These are phyloP conservation scores for Dynastes hyllus DNA, from an alignment of 2,888 invertebrate species.

Conservation along the genomic window DNA sequence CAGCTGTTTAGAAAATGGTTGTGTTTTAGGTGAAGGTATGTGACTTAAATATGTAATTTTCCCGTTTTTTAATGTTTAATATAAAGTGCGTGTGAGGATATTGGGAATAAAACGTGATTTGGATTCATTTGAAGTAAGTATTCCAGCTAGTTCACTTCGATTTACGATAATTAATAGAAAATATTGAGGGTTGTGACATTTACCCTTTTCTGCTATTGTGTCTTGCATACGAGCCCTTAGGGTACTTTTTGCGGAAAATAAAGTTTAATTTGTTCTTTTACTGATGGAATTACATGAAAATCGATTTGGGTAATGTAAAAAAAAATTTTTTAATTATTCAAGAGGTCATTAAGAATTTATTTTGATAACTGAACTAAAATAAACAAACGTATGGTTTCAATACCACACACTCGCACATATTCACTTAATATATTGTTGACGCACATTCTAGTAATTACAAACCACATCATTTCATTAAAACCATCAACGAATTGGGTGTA, in stretches of 20 bases:
- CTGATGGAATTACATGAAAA: too few relatives aligned
- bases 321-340: too few relatives aligned
- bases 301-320: too few relatives aligned
- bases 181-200: slow-evolving; percentile 29
- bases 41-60: slow-evolving; percentile 30
- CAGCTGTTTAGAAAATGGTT: slow-evolving; percentile 43
- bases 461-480: slow-evolving; percentile 7
- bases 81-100: slow-evolving; percentile 1
- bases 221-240: too few relatives aligned
- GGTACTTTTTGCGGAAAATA: too few relatives aligned
- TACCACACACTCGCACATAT: too few relatives aligned
- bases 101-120: not conserved
- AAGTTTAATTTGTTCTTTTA: too few relatives aligned
- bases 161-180: not conserved
- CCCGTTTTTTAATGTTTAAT: not conserved
- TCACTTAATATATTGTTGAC: slow-evolving; percentile 9
- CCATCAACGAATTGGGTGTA: not conserved
- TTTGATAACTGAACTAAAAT: too few relatives aligned
- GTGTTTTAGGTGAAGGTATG: slow-evolving; percentile 18
- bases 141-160: too few relatives aligned
- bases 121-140: slow-evolving; percentile 20
- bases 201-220: slow-evolving; percentile 1
- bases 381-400: not conserved
- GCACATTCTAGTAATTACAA: not conserved
- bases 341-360: too few relatives aligned